Percentiles rank a stretch among this genome's conserved stretches.
Evolutionary conservation across 23 tunicate genomes (phyloP).

Genomic region (Phallusia fumigata): DNA sequence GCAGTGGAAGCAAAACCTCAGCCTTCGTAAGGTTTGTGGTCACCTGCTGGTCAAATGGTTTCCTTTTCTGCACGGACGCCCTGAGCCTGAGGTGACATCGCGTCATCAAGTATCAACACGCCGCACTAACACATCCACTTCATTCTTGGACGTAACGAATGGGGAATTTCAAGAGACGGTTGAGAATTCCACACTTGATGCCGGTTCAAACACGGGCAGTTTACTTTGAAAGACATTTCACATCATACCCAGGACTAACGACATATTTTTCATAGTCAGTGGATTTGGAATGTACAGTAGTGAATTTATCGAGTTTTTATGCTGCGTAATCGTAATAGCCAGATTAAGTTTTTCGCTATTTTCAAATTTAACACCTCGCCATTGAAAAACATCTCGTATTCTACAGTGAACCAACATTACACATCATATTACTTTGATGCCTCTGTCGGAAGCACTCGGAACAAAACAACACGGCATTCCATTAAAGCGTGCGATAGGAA

Average conservation of each 20-base stretch:
- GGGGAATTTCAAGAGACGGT: background rate
- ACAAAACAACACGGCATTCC: background rate
- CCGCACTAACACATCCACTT: constrained; percentile 7
- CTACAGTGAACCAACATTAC: no score
- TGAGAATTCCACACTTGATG: background rate
- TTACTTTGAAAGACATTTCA: background rate
- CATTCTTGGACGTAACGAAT: background rate
- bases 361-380: no score
- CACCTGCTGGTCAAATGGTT: background rate
- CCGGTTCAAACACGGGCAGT: background rate
- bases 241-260: background rate
- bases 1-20: no score
- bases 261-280: background rate
- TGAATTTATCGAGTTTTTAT: background rate
- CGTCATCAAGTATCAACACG: constrained; percentile 10
- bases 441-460: background rate
- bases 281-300: no score
- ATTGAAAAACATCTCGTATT: no score
- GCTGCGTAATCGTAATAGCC: no score
- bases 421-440: background rate
- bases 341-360: no score
- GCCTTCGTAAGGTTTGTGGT: no score
- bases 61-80: background rate
- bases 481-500: background rate
- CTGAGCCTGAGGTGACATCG: background rate